These are phyloP conservation scores for Gadopsis marmoratus DNA, from an alignment of 2,797 vertebrate species.

Conservation along the genomic window DNA sequence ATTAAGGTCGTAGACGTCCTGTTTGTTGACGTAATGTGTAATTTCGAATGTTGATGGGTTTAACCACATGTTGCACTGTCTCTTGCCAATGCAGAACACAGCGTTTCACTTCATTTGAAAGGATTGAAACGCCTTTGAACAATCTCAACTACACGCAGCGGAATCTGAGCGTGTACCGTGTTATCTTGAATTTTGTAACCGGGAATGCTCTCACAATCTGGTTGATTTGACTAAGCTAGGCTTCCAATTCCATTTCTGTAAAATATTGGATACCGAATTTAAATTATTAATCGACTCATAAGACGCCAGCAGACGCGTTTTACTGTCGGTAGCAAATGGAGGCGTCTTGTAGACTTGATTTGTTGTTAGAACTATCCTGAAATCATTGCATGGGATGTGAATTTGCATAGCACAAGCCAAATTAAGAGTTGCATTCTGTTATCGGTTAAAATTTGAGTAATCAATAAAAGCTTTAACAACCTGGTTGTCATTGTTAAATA, in stretches of 20 bases:
- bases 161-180: too few relatives aligned
- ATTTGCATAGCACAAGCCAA: neutral
- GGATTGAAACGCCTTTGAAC: neutral
- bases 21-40: too few relatives aligned
- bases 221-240: neutral
- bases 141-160: too few relatives aligned
- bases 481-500: neutral
- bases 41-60: too few relatives aligned
- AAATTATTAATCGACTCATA: neutral
- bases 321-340: neutral
- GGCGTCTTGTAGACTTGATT: neutral
- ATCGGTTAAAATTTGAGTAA: neutral
- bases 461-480: neutral
- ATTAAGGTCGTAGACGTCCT: too few relatives aligned
- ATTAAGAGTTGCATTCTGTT: neutral
- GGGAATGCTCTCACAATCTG: neutral
- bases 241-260: neutral
- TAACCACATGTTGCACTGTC: too few relatives aligned
- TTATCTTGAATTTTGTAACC: neutral
- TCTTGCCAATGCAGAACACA: too few relatives aligned
- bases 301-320: neutral
- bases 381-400: neutral
- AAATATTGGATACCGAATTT: neutral
- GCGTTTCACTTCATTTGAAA: neutral
- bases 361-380: neutral